phyloP scores from a whole-genome alignment of 1,140 invertebrate species.

The Monochamus saltuarius region DNA sequence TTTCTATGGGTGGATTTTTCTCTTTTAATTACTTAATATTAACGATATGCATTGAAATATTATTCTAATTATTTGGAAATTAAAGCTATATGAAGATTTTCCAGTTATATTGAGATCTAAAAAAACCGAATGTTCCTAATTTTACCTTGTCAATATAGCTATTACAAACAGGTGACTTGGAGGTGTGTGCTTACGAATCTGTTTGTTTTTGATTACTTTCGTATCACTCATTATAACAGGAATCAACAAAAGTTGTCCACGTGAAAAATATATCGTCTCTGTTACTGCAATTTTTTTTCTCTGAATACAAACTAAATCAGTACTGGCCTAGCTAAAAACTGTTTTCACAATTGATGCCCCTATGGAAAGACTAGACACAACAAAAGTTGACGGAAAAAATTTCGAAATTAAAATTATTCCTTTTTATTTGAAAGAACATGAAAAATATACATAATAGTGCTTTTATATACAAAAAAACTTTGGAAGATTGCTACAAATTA shows the following conservation, averaged over 20 bases:
- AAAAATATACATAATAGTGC: slow-evolving; percentile 15
- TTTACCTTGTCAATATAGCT: too few species aligned
- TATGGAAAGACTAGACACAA: slow-evolving; percentile 36
- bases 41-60: slow-evolving; percentile 42
- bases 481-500: slow-evolving; percentile 22
- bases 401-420: slow-evolving; percentile 28
- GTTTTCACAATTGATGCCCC: slow-evolving; percentile 27
- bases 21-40: slow-evolving; percentile 31
- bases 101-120: slow-evolving; percentile 16
- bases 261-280: too few species aligned
- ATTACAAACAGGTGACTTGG: too few species aligned
- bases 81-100: slow-evolving; percentile 30
- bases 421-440: slow-evolving; percentile 20
- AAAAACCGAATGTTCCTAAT: background rate
- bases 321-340: slow-evolving; percentile 18
- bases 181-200: too few species aligned
- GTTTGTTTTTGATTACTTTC: too few species aligned
- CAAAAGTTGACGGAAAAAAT: slow-evolving; percentile 19
- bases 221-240: too few species aligned
- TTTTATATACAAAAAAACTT: slow-evolving; percentile 36
- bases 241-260: too few species aligned
- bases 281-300: background rate
- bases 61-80: slow-evolving; percentile 29
- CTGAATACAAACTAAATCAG: slow-evolving; percentile 12
- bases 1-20: slow-evolving; percentile 31